Percentiles rank a stretch among this genome's conserved stretches.
Evolutionary conservation across 1,140 invertebrate genomes (phyloP).

Genomic region (Drosophila equinoxialis): DNA sequence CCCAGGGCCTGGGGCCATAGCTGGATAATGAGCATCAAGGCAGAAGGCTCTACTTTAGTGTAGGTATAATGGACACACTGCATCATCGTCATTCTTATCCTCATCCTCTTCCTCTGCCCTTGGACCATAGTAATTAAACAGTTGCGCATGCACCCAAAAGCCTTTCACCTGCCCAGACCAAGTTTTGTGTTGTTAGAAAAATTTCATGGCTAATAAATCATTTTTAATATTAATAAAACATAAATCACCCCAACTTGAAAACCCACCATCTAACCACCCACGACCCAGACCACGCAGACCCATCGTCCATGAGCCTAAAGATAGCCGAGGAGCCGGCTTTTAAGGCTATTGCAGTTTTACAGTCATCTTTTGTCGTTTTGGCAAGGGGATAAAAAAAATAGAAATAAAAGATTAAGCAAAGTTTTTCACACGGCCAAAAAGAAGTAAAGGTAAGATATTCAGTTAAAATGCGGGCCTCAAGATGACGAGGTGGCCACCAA

Average conservation of each 20-base stretch:
- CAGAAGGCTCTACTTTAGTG: conserved; percentile 2
- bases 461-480: conserved; percentile 7
- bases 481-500: conserved; percentile 4
- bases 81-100: conserved; percentile 8
- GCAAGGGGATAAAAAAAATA: background rate
- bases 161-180: conserved; percentile 23
- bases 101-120: background rate
- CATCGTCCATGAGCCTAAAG: background rate
- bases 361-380: background rate
- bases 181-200: conserved; percentile 31
- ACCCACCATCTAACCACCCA: conserved; percentile 34
- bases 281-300: background rate
- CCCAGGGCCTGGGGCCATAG: too few species aligned
- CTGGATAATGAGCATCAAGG: conserved; percentile 60
- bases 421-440: background rate
- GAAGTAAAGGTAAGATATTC: conserved; percentile 1
- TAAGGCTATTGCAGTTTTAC: conserved; percentile 4
- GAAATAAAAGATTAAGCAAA: background rate
- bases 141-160: conserved; percentile 47
- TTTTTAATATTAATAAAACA: conserved; percentile 82
- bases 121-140: conserved; percentile 64
- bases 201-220: conserved; percentile 81
- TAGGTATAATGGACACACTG: conserved; percentile 38
- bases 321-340: background rate
- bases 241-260: conserved; percentile 70